These are phyloP conservation scores for Drosophila paulistorum DNA, from an alignment of 1,140 invertebrate genomes.

Conservation along the genomic window DNA sequence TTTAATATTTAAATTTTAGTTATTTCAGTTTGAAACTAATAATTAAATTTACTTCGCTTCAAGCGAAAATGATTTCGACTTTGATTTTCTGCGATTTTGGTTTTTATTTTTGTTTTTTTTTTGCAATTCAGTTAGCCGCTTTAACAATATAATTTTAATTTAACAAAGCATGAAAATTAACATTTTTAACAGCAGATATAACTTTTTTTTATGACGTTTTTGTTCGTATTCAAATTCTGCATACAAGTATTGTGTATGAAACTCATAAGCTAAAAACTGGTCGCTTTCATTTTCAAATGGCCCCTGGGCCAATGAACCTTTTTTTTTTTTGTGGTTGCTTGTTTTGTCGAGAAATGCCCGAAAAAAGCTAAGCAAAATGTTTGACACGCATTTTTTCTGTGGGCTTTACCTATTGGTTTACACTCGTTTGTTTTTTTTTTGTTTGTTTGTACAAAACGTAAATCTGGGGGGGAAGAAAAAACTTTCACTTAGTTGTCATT, in stretches of 20 bases:
- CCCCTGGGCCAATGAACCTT: constrained; percentile 58
- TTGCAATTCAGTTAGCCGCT: constrained; percentile 7
- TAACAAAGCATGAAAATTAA: constrained; percentile 49
- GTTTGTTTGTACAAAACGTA: constrained; percentile 16
- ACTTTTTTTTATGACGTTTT: constrained; percentile 27
- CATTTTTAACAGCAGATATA: constrained; percentile 43
- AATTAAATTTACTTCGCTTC: constrained; percentile 1
- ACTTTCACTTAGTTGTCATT: constrained; percentile 75
- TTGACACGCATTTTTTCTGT: constrained; percentile 59
- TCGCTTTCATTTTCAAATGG: constrained; percentile 70
- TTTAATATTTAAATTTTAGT: not conserved
- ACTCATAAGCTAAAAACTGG: constrained; percentile 39
- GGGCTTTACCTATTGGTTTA: constrained; percentile 54
- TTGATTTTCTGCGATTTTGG: constrained; percentile 23
- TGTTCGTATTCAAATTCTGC: constrained; percentile 56
- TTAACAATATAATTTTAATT: constrained; percentile 18
- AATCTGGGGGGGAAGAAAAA: constrained; percentile 27
- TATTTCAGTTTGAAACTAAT: not conserved
- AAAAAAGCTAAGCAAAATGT: constrained; percentile 36
- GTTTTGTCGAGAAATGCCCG: constrained; percentile 6
- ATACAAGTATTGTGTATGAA: constrained; percentile 36
- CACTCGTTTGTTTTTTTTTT: constrained; percentile 15
- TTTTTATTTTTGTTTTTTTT: constrained; percentile 9
- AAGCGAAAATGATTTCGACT: not conserved
- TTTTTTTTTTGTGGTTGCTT: not conserved